Base-by-base conservation (phyloP, 2,113 vertebrate genomes). In the Cynocephalus volans region DNA sequence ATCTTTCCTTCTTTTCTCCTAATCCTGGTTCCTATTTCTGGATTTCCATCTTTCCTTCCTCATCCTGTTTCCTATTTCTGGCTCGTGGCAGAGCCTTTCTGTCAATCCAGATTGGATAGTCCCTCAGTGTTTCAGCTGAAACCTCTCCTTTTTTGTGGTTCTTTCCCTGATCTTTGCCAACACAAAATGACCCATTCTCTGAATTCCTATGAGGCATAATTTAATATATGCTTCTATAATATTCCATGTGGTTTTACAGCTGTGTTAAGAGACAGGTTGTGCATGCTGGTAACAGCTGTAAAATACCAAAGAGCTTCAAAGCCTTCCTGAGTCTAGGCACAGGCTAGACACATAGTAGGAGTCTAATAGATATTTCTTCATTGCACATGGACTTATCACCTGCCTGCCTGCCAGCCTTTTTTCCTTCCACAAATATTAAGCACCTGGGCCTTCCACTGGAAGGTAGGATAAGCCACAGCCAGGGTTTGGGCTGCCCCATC, bases 161-260 rank as follows among this genome's bases (percentile, higher is more conserved):
- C 24, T 31, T 64, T 64, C 14, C 36, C 33, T 3, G 6, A 21
- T 14, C 11, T 52, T 86, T 45, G 9, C 9, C 85, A 17, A 17
- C 60, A 10, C 11, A 54, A 41, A 15, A 31, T 0, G 3, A 15
- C 23, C 50, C 2, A 19, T 13, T 73, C 10, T 60, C 28, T 41
- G 45, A 45, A 36, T 3, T 28, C 48, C 56, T n/a, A 0, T 0
- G 11, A 65, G 24, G 19, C 18, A 0, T 31, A 7, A 17, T 12
- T 76, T 48, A 82, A 77, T 50, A 11, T 1, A 8, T 0, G 58
- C n/a, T 33, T 48, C n/a, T 73, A 8, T 17, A 3, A 33, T 33
- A 5, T 6, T 70, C 41, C 41, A 41, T 41, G 0, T 17, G 36
- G 18, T 3, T 56, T 72, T n/a, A 7, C 60, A 31, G 52, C 45